Percentiles rank a stretch among this genome's conserved stretches.
phyloP scores from a whole-genome alignment of 2,797 vertebrate species.

The Pangasius krempfi region DNA sequence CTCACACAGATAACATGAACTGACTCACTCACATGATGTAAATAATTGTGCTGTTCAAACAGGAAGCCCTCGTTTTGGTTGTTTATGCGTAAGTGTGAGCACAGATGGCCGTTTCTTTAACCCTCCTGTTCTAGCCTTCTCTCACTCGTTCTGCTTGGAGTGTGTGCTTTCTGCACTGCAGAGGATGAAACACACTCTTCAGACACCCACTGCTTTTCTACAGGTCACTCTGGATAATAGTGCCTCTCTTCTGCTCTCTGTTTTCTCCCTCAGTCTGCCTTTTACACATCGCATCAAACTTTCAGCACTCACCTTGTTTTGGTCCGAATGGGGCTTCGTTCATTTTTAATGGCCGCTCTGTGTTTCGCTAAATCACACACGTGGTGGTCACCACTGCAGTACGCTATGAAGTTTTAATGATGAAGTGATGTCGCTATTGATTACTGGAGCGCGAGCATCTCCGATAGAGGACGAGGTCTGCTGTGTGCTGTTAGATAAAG shows the following conservation, averaged over 20 bases:
- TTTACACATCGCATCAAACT: constrained; percentile 75
- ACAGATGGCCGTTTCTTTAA: constrained; percentile 13
- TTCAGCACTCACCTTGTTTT: constrained; percentile 72
- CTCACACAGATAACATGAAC: neutral
- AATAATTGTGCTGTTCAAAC: neutral
- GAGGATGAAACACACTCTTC: constrained; percentile 22
- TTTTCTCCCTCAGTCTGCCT: constrained; percentile 64
- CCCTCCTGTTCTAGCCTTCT: constrained; percentile 8
- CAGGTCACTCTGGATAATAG: constrained; percentile 42
- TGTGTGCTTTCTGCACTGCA: constrained; percentile 19
- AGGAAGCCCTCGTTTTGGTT: neutral
- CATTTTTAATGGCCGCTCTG: constrained; percentile 67
- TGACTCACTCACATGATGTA: neutral
- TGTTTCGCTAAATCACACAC: neutral
- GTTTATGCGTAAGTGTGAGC: constrained; percentile 5
- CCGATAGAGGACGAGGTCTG: neutral
- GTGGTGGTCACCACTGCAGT: constrained; percentile 44
- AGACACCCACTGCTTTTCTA: constrained; percentile 35
- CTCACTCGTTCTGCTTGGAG: constrained; percentile 5
- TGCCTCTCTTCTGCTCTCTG: constrained; percentile 40
- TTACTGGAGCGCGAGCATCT: neutral
- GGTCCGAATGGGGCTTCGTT: constrained; percentile 71
- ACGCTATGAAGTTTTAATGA: constrained; percentile 33
- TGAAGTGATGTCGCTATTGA: constrained; percentile 20
- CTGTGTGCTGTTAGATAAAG: neutral